phyloP scores from a whole-genome alignment of 2,113 vertebrate genomes.

The Archocentrus centrarchus region DNA sequence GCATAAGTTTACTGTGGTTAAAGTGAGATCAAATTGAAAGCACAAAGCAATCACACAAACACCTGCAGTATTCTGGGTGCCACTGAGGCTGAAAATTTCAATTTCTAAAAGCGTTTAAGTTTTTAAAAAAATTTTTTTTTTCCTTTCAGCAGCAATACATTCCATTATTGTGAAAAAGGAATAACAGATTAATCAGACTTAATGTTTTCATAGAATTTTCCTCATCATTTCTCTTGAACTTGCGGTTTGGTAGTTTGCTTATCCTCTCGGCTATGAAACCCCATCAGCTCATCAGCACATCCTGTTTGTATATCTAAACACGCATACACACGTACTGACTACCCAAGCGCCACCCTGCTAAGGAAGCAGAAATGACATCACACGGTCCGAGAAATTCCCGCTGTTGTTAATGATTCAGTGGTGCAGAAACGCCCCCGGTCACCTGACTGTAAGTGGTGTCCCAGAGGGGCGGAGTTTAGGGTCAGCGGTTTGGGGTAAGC shows the following conservation, averaged over 20 bases:
- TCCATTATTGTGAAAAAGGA: not conserved
- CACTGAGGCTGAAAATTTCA: not conserved
- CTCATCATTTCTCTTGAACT: slow-evolving; percentile 12
- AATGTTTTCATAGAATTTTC: not conserved
- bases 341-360: not conserved
- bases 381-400: slow-evolving; percentile 54
- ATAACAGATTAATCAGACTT: not conserved
- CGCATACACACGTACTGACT: not conserved
- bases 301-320: slow-evolving; percentile 54
- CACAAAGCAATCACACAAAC: not conserved
- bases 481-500: slow-evolving; percentile 61
- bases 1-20: slow-evolving; percentile 5
- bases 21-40: not conserved
- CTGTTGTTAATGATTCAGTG: slow-evolving; percentile 15
- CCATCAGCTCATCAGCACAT: slow-evolving; percentile 38
- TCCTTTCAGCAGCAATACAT: not conserved
- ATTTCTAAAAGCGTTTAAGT: not conserved
- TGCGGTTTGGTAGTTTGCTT: slow-evolving; percentile 19
- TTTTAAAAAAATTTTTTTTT: not conserved
- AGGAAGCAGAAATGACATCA: slow-evolving; percentile 43
- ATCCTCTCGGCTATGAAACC: slow-evolving; percentile 7
- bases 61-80: not conserved
- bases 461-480: slow-evolving; percentile 37
- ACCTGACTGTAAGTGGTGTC: slow-evolving; percentile 71
- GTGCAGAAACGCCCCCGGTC: slow-evolving; percentile 58